Evolutionary conservation across 2,888 invertebrate genomes (phyloP).

Genomic region (Xestia sexstrigata): DNA sequence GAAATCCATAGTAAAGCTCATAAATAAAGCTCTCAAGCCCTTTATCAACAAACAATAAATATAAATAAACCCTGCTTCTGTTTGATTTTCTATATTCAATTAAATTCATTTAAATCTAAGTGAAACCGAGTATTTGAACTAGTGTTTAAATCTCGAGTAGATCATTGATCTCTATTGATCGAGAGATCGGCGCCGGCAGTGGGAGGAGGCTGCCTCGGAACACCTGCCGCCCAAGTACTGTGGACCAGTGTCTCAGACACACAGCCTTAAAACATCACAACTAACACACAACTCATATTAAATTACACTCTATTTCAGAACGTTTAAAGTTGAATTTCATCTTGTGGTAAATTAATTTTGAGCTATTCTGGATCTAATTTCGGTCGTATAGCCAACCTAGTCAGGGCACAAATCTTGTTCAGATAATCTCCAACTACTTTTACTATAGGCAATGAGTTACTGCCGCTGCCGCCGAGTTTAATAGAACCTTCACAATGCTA

Average conservation of each 20-base stretch:
- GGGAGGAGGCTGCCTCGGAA: slow-evolving; percentile 88
- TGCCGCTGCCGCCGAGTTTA: slow-evolving; percentile 77
- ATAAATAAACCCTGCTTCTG: slow-evolving; percentile 27
- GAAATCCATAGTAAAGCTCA: slow-evolving; percentile 22
- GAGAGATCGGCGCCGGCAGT: slow-evolving; percentile 85
- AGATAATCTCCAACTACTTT: slow-evolving; percentile 88
- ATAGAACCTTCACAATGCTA: slow-evolving; percentile 78
- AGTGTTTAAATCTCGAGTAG: slow-evolving; percentile 88
- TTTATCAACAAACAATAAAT: slow-evolving; percentile 31
- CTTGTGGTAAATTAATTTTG: slow-evolving; percentile 23
- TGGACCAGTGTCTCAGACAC: slow-evolving; percentile 80
- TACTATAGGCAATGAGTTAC: slow-evolving; percentile 81
- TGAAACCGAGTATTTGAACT: slow-evolving; percentile 67
- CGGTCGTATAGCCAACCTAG: slow-evolving; percentile 80
- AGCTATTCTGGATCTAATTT: slow-evolving; percentile 53
- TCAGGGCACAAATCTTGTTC: slow-evolving; percentile 86
- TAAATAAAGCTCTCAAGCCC: slow-evolving; percentile 41
- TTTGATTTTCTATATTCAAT: slow-evolving; percentile 48
- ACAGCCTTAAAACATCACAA: slow-evolving; percentile 68
- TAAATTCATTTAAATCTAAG: slow-evolving; percentile 50
- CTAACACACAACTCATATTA: slow-evolving; percentile 60
- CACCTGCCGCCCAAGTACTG: slow-evolving; percentile 90
- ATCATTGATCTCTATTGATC: slow-evolving; percentile 87
- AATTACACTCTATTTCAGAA: slow-evolving; percentile 71
- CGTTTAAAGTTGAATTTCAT: slow-evolving; percentile 71